phyloP scores from a whole-genome alignment of 2,113 vertebrate species.

The Orthonyx spaldingii region DNA sequence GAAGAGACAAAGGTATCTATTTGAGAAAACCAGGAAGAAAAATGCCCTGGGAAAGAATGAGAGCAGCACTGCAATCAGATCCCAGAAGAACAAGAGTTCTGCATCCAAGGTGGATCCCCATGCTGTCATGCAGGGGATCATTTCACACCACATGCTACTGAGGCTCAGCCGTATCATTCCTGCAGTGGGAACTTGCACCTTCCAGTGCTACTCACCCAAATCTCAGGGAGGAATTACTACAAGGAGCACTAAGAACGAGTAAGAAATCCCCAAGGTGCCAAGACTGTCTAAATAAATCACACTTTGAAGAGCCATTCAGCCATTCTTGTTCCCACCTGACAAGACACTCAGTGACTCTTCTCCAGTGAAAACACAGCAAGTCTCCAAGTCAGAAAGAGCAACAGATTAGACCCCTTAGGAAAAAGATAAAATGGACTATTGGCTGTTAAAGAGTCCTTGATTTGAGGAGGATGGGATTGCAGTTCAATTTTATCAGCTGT shows the following conservation, averaged over 20 bases:
- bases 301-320: background rate
- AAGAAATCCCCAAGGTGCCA: background rate
- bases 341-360: background rate
- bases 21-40: background rate
- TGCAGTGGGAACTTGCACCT: background rate
- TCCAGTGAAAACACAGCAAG: background rate
- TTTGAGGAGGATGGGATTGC: background rate
- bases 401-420: background rate
- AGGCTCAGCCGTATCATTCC: background rate
- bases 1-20: background rate
- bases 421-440: background rate
- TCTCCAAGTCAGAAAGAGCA: background rate
- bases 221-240: background rate
- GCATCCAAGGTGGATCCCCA: background rate
- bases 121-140: background rate
- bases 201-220: background rate
- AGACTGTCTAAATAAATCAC: background rate
- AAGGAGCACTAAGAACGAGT: background rate
- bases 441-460: conserved; percentile 16
- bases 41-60: background rate
- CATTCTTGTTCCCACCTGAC: background rate
- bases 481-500: conserved; percentile 40
- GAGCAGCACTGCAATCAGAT: background rate
- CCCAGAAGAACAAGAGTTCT: background rate
- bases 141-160: background rate